Conservation (phyloP, 2,797 vertebrate genomes). For the Nannoperca australis region DNA sequence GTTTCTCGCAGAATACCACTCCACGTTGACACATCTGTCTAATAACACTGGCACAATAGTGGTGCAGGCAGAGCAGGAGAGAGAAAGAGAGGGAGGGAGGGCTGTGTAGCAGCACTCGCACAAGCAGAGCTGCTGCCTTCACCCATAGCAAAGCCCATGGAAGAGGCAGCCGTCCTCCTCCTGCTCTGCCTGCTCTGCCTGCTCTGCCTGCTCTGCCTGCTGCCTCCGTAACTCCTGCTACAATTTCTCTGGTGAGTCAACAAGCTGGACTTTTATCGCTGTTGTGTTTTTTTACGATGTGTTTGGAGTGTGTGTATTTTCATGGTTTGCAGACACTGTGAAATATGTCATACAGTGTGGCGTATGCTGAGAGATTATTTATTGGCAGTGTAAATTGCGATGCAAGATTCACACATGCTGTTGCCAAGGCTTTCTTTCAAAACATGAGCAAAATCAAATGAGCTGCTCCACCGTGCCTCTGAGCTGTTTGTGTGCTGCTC, state of each 20-base stretch:
- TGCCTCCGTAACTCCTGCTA: slow-evolving; percentile 40
- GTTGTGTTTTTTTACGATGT: neutral
- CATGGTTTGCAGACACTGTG: slow-evolving; percentile 25
- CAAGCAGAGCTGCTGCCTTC: slow-evolving; percentile 50
- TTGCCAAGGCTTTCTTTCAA: slow-evolving; percentile 56
- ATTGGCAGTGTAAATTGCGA: slow-evolving; percentile 42
- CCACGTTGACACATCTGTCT: slow-evolving; percentile 40
- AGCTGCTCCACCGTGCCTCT: neutral
- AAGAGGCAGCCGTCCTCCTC: slow-evolving; percentile 41
- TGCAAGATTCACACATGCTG: slow-evolving; percentile 52
- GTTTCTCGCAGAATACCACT: slow-evolving; percentile 3
- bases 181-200: slow-evolving; percentile 29
- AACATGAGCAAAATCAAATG: slow-evolving; percentile 32
- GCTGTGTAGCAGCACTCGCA: slow-evolving; percentile 41
- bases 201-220: slow-evolving; percentile 20
- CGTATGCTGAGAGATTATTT: slow-evolving; percentile 60
- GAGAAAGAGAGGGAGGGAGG: slow-evolving; percentile 41
- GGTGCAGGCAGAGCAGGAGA: slow-evolving; percentile 49
- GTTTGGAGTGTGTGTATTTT: slow-evolving; percentile 9
- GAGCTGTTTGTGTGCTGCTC: slow-evolving; percentile 42
- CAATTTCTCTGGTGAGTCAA: slow-evolving; percentile 62
- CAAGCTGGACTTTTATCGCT: slow-evolving; percentile 24
- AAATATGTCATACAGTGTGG: slow-evolving; percentile 26
- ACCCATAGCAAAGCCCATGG: slow-evolving; percentile 49
- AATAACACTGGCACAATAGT: slow-evolving; percentile 27